phyloP scores from a whole-genome alignment of 2,113 vertebrate species.

The Chaenogobius annularis region DNA sequence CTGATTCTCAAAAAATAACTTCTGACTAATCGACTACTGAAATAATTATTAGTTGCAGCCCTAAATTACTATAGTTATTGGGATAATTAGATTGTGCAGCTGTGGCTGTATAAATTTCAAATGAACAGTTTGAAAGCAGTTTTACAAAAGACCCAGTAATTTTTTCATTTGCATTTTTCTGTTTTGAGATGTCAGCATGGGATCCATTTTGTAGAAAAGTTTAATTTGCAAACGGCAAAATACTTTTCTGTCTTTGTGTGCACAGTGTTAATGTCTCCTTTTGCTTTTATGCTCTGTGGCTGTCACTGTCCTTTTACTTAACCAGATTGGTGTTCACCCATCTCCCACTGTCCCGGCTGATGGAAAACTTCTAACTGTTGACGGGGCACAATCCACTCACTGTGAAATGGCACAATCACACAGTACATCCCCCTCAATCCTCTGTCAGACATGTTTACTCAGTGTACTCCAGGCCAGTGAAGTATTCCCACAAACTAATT shows the following conservation, averaged over 20 bases:
- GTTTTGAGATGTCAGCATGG: conserved; percentile 52
- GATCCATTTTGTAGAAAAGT: conserved; percentile 50
- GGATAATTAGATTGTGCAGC: background rate
- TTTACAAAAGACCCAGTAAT: background rate
- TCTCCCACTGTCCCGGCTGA: conserved; percentile 44
- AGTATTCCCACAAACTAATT: conserved; percentile 38
- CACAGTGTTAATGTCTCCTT: conserved; percentile 23
- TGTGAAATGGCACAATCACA: conserved; percentile 38
- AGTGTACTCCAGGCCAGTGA: conserved; percentile 36
- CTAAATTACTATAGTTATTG: background rate
- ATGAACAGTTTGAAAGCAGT: background rate
- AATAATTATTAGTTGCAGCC: background rate
- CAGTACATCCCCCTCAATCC: conserved; percentile 31
- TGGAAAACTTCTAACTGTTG: conserved; percentile 48
- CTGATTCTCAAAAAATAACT: background rate
- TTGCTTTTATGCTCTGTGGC: conserved; percentile 30
- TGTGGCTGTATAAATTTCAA: background rate
- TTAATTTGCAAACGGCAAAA: conserved; percentile 43
- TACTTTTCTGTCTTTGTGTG: conserved; percentile 44
- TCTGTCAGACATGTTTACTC: conserved; percentile 35
- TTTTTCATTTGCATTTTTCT: conserved; percentile 37
- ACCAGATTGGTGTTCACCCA: conserved; percentile 54
- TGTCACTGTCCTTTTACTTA: conserved; percentile 45
- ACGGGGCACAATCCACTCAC: conserved; percentile 41
- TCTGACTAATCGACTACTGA: background rate